These are phyloP conservation scores for Petaurus breviceps DNA, from an alignment of 2,113 vertebrate species.

Conservation along the genomic window DNA sequence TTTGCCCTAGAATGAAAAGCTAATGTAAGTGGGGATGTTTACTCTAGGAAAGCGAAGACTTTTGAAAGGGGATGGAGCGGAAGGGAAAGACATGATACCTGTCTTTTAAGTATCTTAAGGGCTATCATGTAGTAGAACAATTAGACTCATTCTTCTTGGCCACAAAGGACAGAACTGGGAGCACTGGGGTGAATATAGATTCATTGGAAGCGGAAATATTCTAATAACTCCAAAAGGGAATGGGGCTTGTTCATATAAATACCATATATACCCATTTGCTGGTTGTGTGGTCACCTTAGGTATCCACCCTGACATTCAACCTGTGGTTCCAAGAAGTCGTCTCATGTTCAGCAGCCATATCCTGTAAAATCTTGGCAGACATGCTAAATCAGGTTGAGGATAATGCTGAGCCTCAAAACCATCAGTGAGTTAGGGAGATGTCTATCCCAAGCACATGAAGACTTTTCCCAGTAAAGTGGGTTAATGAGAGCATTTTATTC, in stretches of 20 bases:
- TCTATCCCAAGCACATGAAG: too few species aligned
- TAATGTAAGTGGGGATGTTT: neutral
- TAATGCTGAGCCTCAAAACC: too few species aligned
- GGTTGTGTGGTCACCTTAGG: neutral
- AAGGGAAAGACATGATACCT: neutral
- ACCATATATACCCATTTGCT: neutral
- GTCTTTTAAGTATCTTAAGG: neutral
- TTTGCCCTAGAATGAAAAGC: neutral
- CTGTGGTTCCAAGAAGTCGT: too few species aligned
- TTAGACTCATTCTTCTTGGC: too few species aligned
- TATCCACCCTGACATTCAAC: too few species aligned
- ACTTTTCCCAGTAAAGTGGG: too few species aligned
- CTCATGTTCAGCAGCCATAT: too few species aligned
- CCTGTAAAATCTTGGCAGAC: too few species aligned
- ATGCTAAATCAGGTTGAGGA: too few species aligned
- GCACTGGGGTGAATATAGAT: neutral
- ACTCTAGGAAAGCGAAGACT: neutral
- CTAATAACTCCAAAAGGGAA: neutral
- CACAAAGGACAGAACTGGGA: neutral
- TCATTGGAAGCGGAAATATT: neutral
- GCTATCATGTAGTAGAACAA: too few species aligned
- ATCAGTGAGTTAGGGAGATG: too few species aligned
- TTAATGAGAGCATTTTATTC: too few species aligned
- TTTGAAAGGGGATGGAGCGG: neutral
- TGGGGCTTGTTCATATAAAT: neutral